A percentile compares a stretch with the other conserved stretches of the same genome.
These are phyloP conservation scores for Sminthopsis crassicaudata DNA, from an alignment of 2,113 vertebrate genomes.

Conservation along the genomic window DNA sequence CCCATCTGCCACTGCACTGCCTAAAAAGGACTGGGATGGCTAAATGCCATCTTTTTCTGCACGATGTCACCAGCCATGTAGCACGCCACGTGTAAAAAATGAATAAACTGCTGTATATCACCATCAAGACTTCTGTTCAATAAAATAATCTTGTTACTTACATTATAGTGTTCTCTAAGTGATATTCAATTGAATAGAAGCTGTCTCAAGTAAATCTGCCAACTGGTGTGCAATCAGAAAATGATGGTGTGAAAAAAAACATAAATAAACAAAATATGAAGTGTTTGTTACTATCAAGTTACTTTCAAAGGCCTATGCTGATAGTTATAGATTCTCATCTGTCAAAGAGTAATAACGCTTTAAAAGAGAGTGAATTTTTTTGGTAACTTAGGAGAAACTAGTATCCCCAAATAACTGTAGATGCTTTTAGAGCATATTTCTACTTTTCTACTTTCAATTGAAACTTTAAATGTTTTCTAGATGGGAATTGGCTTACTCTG, in stretches of 20 bases:
- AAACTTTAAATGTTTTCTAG: neutral
- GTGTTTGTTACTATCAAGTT: neutral
- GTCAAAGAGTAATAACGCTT: no score
- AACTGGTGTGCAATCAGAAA: neutral
- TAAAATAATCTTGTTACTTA: neutral
- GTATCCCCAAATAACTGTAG: neutral
- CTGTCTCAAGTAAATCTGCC: neutral
- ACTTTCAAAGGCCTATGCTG: neutral
- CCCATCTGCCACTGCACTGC: neutral
- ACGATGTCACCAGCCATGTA: neutral
- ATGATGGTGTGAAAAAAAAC: neutral
- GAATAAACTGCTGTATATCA: neutral
- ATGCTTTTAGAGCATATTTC: neutral
- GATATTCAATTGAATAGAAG: neutral
- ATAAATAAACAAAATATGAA: neutral
- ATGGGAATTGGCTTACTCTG: neutral
- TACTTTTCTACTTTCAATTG: neutral
- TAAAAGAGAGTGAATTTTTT: neutral
- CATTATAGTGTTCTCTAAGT: neutral
- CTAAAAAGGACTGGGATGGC: neutral
- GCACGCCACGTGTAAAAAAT: neutral
- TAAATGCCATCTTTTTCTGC: neutral
- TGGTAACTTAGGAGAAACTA: neutral
- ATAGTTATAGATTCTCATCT: neutral
- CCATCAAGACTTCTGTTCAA: neutral